Base-by-base conservation (phyloP, 2,797 vertebrate species). In the Myripristis murdjan region DNA sequence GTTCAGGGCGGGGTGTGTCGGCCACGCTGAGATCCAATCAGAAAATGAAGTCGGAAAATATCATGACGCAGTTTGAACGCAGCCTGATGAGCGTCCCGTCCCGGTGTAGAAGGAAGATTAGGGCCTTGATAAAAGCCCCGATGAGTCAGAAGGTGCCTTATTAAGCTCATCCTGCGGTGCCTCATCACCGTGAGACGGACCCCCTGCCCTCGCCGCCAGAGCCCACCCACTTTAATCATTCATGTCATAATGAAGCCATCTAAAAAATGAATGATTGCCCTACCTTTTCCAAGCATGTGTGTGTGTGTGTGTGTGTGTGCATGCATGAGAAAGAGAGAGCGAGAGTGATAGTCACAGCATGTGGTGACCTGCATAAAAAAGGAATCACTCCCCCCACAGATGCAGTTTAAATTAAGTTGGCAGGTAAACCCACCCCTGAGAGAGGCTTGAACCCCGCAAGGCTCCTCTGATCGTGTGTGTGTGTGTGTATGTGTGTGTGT, bases 191-290 rank as follows among this genome's bases (percentile, higher is more conserved):
- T 46, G 70, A 79, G 59, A 26, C 39, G n/a, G 33, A 56, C 64
- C 62, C 65, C 41, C 57, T 16, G 6, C 20, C 24, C 41, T 18
- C 64, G 11, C 58, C 62, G 46, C 14, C 75, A 64, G 33, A 72
- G 23, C 66, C 60, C 63, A 20, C 73, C 44, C 20, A 1, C 61
- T 77, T 91, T 65, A 90, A 93, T 92, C 70, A 92, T 93, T 91
- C 58, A 91, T 73, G 62, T 60, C 48, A 55, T 73, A 77, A 82
- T 81, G 82, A 86, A 74, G 67, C 55, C 56, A 31, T 61, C 37
- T 92, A 1, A 90, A 91, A 87, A 66, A 90, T 88, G 79, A 46
- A 93, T 93, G 64, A 75, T 59, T 41, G 3, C 69, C 67, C 71
- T 44, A 69, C 69, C 73, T 76, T 46, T 26, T 23, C 24, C 69